Conservation (phyloP, 1,140 invertebrate species). For the Drosophila parvula region DNA sequence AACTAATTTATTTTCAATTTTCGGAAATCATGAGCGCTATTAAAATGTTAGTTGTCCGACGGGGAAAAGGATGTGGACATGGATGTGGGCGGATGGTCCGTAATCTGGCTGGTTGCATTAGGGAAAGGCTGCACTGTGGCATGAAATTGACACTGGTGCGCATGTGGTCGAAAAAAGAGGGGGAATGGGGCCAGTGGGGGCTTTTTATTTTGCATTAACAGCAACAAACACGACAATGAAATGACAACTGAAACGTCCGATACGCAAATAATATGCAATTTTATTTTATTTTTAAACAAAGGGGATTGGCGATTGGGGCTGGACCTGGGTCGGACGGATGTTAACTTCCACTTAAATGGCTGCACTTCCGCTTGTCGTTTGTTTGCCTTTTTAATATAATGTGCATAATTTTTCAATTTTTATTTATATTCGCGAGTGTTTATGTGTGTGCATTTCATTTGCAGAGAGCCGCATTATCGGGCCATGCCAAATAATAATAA, state of each 20-base stretch:
- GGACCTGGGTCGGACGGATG: constrained; percentile 71
- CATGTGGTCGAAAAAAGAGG: constrained; percentile 22
- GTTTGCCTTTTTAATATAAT: constrained; percentile 81
- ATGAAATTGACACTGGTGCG: constrained; percentile 61
- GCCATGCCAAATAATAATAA: constrained; percentile 58
- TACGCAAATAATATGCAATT: constrained; percentile 82
- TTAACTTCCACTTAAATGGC: constrained; percentile 84
- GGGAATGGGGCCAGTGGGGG: constrained; percentile 31
- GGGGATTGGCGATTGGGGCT: not conserved
- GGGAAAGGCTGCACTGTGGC: constrained; percentile 51
- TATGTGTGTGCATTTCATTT: constrained; percentile 78
- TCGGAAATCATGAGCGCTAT: constrained; percentile 80
- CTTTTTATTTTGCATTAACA: constrained; percentile 82
- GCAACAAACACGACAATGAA: constrained; percentile 82
- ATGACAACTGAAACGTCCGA: constrained; percentile 83
- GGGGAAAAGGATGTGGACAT: constrained; percentile 2
- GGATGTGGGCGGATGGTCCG: constrained; percentile 5
- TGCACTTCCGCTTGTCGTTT: constrained; percentile 83
- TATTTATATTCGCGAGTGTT: constrained; percentile 69
- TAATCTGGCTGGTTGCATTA: constrained; percentile 54
- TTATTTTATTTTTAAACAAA: constrained; percentile 76
- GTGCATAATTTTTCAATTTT: constrained; percentile 83
- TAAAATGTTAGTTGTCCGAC: constrained; percentile 70
- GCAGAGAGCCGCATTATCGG: constrained; percentile 58
- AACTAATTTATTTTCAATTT: constrained; percentile 83